A percentile compares a stretch with the other conserved stretches of the same genome.
These are phyloP conservation scores for Campoletis raptor DNA, from an alignment of 2,888 invertebrate genomes.

Conservation along the genomic window DNA sequence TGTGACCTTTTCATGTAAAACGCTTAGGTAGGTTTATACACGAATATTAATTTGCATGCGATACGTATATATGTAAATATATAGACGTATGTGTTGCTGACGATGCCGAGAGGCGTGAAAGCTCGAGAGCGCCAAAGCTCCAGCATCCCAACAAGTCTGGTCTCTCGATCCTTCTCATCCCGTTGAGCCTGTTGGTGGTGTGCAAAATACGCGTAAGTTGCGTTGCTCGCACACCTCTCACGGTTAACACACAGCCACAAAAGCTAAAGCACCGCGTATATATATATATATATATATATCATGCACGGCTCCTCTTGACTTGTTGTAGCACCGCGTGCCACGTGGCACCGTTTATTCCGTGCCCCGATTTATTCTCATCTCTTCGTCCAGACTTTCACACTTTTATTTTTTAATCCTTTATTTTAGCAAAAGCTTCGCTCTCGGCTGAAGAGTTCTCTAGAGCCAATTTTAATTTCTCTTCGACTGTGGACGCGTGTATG, in stretches of 20 bases:
- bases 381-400: not conserved
- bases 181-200: constrained; percentile 12
- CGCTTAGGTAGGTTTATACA: not conserved
- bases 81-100: not conserved
- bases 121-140: constrained; percentile 52
- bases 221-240: constrained; percentile 20
- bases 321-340: constrained; percentile 19
- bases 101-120: constrained; percentile 56
- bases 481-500: not conserved
- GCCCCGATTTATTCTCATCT: constrained; percentile 36
- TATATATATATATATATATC: not conserved
- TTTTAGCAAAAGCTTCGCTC: constrained; percentile 37
- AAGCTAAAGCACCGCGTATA: constrained; percentile 17
- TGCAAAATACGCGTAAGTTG: constrained; percentile 44
- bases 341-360: constrained; percentile 64
- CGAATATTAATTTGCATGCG: not conserved
- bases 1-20: constrained; percentile 16
- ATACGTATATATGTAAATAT: not conserved
- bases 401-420: constrained; percentile 27
- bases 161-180: not conserved
- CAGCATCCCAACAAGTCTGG: constrained; percentile 17
- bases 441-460: not conserved
- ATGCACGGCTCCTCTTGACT: constrained; percentile 36
- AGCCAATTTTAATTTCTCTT: constrained; percentile 16
- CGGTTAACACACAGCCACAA: not conserved